Conservation (phyloP, 1,140 invertebrate genomes). For the Popillia japonica region DNA sequence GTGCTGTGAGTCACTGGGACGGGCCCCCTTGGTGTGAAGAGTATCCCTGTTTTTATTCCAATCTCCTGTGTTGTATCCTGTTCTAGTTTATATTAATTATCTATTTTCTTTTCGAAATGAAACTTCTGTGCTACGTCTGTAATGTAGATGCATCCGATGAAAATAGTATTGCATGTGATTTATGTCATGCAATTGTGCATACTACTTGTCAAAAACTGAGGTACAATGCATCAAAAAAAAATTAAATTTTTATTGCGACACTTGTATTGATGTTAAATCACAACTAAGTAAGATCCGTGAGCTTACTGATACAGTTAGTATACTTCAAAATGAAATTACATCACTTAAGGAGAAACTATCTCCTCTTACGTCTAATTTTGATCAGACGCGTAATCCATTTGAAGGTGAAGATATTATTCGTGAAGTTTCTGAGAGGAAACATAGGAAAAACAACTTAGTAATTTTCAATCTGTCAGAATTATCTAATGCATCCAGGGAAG, state of each 20-base stretch:
- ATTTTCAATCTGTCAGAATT: not conserved
- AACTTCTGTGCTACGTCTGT: not conserved
- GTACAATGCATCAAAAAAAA: not conserved
- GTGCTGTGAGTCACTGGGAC: slow-evolving; percentile 1
- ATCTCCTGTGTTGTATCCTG: not conserved
- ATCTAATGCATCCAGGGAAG: not conserved
- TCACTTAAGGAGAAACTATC: not conserved
- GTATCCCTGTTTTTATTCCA: not conserved
- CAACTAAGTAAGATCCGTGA: not conserved
- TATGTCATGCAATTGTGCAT: slow-evolving; percentile 6
- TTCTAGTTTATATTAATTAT: not conserved
- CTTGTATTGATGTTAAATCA: not conserved
- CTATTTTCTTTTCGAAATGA: not conserved
- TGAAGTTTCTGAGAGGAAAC: not conserved
- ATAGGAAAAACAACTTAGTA: slow-evolving; percentile 1
- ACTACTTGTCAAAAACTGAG: not conserved
- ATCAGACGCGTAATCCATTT: not conserved
- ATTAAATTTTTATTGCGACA: not conserved
- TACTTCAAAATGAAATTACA: not conserved
- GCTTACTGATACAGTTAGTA: slow-evolving; percentile 1
- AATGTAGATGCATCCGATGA: not conserved
- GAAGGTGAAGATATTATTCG: not conserved
- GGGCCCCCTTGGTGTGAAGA: not conserved
- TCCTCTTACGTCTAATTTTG: slow-evolving; percentile 1
- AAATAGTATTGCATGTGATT: not conserved